Evolutionary conservation across 2,113 vertebrate genomes (phyloP), one percentile per base, ranked within the genome.

Genomic region (Platichthys flesus): DNA sequence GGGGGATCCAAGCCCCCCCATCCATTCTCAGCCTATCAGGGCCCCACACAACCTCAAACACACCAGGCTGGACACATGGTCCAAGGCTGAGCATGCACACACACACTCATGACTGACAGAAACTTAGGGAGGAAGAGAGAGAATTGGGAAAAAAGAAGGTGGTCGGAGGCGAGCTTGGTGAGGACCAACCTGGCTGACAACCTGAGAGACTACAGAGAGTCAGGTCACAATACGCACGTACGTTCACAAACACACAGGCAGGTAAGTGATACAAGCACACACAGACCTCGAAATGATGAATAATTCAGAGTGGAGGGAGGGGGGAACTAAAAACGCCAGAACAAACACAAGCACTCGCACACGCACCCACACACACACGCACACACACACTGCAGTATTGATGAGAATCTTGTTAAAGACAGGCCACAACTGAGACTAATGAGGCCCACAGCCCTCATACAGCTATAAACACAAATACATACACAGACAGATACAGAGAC

Each of bases 1-100:
- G 92, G 74, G 96, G 95, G 86, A 96, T 92, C 97, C 97, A 96
- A 92, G 95, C 92, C 93, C 95, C 96, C 75, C 94, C 94, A 90
- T 96, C 97, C 97, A 99, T 98, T 88, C 94, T 95, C 71, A 69
- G 64, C 67, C 82, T 71, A 71, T 56, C 63, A 75, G 82, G 72
- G 67, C 74, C 72, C 35, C 68, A 84, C 21, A 35, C 69, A 23
- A 62, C 72, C 70, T 78, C 81, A 78, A 4, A 63, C 76, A 60
- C 85, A 81, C 37, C 20, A 5, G 55, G 52, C 21, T 14, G 9
- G 62, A 69, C 61, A 18, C 67, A 69, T 54, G 15, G 56, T 51
- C 66, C 37, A 49, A 66, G n/a, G 71, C 23, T 20, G 47, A 9
- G 67, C 72, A 64, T 64, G 67, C 57, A 72, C 37, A 45, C 68